Conservation (phyloP, 1,140 invertebrate genomes). For the Drosophila sechellia region DNA sequence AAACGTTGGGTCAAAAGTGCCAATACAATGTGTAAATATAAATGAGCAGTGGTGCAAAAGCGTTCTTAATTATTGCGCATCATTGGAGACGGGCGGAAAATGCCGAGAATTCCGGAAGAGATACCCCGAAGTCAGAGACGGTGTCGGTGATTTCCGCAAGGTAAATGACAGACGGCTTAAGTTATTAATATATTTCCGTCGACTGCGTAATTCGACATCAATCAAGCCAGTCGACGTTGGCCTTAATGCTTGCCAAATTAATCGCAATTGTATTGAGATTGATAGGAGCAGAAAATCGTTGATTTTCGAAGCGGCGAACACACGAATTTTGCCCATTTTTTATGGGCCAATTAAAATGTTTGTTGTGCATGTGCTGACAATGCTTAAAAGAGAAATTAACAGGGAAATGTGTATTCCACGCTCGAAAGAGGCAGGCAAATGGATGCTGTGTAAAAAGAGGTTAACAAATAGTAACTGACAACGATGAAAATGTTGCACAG, state of each 20-base stretch:
- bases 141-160: constrained; percentile 43
- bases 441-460: background rate
- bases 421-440: constrained; percentile 8
- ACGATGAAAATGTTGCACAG: background rate
- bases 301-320: background rate
- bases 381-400: constrained; percentile 41
- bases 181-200: constrained; percentile 60
- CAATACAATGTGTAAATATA: constrained; percentile 77
- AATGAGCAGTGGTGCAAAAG: constrained; percentile 43
- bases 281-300: constrained; percentile 34
- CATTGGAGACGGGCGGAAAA: constrained; percentile 26
- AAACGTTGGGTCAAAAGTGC: constrained; percentile 67
- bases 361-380: constrained; percentile 43
- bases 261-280: constrained; percentile 69
- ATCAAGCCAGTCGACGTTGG: constrained; percentile 50
- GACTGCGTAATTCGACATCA: constrained; percentile 45
- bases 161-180: constrained; percentile 59
- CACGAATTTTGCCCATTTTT: constrained; percentile 23
- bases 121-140: constrained; percentile 10
- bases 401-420: constrained; percentile 30
- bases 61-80: constrained; percentile 66
- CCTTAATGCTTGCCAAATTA: constrained; percentile 54
- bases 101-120: constrained; percentile 22
- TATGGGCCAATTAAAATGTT: constrained; percentile 62
- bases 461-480: background rate